Conservation (phyloP, 2,113 vertebrate genomes). For the Micromys minutus region DNA sequence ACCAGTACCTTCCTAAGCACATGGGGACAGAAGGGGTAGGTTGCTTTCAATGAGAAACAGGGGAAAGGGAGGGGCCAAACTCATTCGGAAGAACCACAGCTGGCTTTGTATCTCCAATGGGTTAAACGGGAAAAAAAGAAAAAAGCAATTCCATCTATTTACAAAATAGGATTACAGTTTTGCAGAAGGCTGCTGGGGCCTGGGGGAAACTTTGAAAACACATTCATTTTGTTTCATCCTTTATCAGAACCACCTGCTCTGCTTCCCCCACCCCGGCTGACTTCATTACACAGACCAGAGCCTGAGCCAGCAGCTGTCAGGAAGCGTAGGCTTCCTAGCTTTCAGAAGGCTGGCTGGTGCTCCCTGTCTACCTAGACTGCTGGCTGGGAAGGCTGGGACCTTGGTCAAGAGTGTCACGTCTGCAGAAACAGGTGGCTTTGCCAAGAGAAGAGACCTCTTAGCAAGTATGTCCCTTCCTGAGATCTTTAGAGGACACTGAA, state of each 20-base stretch:
- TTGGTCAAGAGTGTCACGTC: not conserved
- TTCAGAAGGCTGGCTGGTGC: not conserved
- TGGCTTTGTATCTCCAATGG: conserved; percentile 42
- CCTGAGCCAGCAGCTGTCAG: not conserved
- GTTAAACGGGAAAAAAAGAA: not conserved
- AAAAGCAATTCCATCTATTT: conserved; percentile 68
- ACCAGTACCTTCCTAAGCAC: rapidly evolving
- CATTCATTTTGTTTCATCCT: conserved; percentile 64
- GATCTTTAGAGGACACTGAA: conserved; percentile 15
- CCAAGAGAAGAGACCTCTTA: not conserved
- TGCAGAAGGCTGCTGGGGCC: conserved; percentile 61
- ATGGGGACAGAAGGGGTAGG: rapidly evolving
- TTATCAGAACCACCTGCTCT: conserved; percentile 47
- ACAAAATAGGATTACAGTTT: conserved; percentile 73
- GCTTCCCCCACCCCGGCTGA: not conserved
- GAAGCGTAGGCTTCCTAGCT: not conserved
- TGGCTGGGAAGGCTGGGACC: not conserved
- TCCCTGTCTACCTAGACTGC: not conserved
- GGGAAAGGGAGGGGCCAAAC: not conserved
- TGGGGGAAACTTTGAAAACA: conserved; percentile 62
- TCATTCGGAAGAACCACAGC: not conserved
- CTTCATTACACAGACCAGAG: not conserved
- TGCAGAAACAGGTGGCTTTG: not conserved
- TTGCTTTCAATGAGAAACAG: not conserved
- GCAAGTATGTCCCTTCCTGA: not conserved